Evolutionary conservation across 2,888 invertebrate species (phyloP).

Genomic region (Microctonus aethiopoides): DNA sequence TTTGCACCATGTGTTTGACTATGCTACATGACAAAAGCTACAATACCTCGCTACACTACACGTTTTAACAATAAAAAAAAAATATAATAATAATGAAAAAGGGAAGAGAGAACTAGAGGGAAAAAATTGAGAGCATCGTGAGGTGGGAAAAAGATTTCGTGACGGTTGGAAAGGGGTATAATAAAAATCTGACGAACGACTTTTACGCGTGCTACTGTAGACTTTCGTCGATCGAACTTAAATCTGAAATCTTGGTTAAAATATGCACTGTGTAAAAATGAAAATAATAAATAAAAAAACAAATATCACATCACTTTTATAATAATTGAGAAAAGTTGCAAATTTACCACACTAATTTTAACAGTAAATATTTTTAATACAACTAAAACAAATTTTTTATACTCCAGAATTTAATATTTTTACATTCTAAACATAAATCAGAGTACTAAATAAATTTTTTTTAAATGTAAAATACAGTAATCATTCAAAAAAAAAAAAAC

Average conservation of each 20-base stretch:
- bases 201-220: slow-evolving; percentile 36
- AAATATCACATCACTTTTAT: no score
- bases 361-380: no score
- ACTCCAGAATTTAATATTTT: no score
- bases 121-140: background rate
- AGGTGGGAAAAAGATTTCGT: background rate
- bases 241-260: slow-evolving; percentile 6
- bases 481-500: no score
- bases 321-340: no score
- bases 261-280: background rate
- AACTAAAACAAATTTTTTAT: no score
- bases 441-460: no score
- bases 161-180: slow-evolving; percentile 15
- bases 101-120: slow-evolving; percentile 15
- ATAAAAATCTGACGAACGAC: slow-evolving; percentile 39
- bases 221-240: slow-evolving; percentile 30
- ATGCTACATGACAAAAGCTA: background rate
- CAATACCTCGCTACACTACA: background rate
- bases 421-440: no score
- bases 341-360: no score
- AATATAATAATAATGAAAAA: slow-evolving; percentile 6
- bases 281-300: slow-evolving; percentile 9
- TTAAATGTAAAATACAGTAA: no score
- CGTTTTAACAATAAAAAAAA: background rate
- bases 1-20: slow-evolving; percentile 7